Conservation (phyloP, 2,888 invertebrate genomes). For the Ennomos quercinarius region DNA sequence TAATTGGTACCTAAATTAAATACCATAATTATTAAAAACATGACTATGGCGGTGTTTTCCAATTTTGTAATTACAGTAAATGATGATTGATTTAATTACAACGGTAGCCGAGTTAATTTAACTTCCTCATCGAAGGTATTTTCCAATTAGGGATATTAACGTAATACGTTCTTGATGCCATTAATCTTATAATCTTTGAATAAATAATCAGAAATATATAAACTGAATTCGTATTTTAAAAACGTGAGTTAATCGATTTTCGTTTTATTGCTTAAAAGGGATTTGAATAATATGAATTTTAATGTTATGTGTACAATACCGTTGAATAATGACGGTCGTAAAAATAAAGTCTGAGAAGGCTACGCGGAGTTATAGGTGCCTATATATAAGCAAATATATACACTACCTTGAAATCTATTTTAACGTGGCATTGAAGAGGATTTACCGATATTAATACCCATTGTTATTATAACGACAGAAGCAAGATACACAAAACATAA, state of each 20-base stretch:
- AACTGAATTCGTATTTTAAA: conserved; percentile 23
- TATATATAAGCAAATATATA: conserved; percentile 11
- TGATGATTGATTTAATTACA: conserved; percentile 32
- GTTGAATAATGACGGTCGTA: conserved; percentile 17
- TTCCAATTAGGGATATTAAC: conserved; percentile 34
- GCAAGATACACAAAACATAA: conserved; percentile 17
- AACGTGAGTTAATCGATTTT: conserved; percentile 41
- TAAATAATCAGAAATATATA: conserved; percentile 38
- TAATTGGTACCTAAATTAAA: conserved; percentile 1
- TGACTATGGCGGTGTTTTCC: conserved; percentile 14
- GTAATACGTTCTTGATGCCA: conserved; percentile 27
- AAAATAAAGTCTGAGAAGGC: conserved; percentile 20
- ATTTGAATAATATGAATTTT: conserved; percentile 30
- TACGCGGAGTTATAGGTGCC: conserved; percentile 2
- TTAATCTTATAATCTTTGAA: conserved; percentile 41
- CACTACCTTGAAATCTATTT: conserved; percentile 8
- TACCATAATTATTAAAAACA: conserved; percentile 5
- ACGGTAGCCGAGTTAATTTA: conserved; percentile 19
- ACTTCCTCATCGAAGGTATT: conserved; percentile 33
- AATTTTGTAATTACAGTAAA: conserved; percentile 27
- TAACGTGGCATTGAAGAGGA: conserved; percentile 25
- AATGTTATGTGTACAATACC: conserved; percentile 28
- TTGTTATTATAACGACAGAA: conserved; percentile 27
- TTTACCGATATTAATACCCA: conserved; percentile 14
- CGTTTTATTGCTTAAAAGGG: conserved; percentile 35